Percentiles rank a stretch among this genome's conserved stretches.
Conservation (phyloP, 1,140 invertebrate genomes). For the Pseudomyrmex pallidus region DNA sequence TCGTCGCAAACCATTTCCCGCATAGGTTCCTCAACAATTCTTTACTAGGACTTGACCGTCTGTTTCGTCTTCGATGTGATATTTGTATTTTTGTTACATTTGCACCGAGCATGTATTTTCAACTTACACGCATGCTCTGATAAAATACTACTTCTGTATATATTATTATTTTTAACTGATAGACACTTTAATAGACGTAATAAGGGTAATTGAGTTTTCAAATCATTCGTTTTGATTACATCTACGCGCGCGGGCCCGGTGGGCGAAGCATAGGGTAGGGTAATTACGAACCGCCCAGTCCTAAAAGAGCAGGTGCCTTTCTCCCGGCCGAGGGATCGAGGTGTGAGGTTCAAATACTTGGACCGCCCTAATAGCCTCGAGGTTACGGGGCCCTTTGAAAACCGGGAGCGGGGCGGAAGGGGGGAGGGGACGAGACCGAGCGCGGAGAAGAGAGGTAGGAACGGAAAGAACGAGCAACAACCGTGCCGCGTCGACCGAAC, state of each 20-base stretch:
- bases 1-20: too few species aligned
- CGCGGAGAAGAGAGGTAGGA: conserved; percentile 12
- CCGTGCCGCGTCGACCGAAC: conserved; percentile 38
- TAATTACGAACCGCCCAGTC: conserved; percentile 84
- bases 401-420: conserved; percentile 53
- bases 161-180: conserved; percentile 53
- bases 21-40: too few species aligned
- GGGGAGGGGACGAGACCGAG: too few species aligned
- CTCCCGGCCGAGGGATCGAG: conserved; percentile 82
- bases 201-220: conserved; percentile 84
- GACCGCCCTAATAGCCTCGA: conserved; percentile 83
- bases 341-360: conserved; percentile 85
- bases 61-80: too few species aligned
- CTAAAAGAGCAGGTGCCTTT: conserved; percentile 84
- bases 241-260: conserved; percentile 77
- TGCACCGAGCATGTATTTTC: too few species aligned
- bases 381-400: conserved; percentile 82
- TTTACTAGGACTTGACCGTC: too few species aligned
- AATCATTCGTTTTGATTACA: conserved; percentile 85
- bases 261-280: conserved; percentile 79
- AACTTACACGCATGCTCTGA: too few species aligned
- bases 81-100: too few species aligned
- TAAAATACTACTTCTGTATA: too few species aligned
- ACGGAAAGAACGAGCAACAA: conserved; percentile 45
- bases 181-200: conserved; percentile 81